phyloP scores from a whole-genome alignment of 1,140 invertebrate species.

The Yoshiicerus persimilis region DNA sequence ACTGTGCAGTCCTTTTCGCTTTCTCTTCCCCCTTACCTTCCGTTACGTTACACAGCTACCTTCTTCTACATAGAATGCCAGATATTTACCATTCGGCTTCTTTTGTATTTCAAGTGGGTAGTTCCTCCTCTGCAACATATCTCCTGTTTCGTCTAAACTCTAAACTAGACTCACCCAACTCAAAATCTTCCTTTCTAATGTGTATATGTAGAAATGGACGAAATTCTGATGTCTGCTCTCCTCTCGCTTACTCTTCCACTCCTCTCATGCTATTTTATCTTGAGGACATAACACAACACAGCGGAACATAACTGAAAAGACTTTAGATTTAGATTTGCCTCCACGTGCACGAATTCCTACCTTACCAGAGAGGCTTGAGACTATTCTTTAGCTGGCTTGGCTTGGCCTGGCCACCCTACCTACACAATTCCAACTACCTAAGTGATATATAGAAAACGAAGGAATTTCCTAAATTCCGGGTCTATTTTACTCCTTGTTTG shows the following conservation, averaged over 20 bases:
- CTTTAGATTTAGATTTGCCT: background rate
- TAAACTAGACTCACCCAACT: background rate
- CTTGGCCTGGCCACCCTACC: background rate
- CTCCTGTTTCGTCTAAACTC: background rate
- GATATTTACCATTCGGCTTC: constrained; percentile 1
- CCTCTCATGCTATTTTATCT: background rate
- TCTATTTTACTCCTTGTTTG: constrained; percentile 12
- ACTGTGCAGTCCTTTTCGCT: background rate
- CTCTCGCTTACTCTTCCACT: background rate
- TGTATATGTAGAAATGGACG: background rate
- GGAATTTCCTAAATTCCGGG: constrained; percentile 7
- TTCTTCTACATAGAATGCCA: background rate
- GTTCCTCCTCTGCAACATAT: background rate
- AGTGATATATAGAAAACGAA: constrained; percentile 14
- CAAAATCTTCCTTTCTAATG: background rate
- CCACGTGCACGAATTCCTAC: background rate
- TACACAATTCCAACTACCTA: background rate
- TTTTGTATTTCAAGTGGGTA: background rate
- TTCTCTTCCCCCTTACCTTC: background rate
- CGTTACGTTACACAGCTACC: too few relatives aligned
- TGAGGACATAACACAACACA: background rate
- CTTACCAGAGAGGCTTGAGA: too few relatives aligned
- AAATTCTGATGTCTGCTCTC: background rate
- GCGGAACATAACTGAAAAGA: background rate
- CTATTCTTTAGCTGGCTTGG: background rate